These are phyloP conservation scores for Peromyscus polionotus DNA, from an alignment of 2,113 vertebrate genomes.

Conservation along the genomic window DNA sequence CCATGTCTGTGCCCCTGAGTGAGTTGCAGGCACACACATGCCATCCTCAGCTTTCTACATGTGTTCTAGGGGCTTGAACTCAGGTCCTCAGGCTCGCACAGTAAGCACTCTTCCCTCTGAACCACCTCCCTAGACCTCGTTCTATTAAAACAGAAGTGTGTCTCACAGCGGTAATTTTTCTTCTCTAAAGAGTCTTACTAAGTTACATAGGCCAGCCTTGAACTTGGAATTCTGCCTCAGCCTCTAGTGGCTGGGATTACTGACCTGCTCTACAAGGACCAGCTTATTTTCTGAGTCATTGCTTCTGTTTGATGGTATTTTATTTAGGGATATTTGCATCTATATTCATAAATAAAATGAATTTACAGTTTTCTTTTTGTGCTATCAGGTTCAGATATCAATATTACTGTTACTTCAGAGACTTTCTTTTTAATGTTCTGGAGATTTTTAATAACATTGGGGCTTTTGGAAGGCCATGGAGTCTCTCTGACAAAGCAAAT, in stretches of 20 bases:
- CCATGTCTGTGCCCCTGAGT: background rate
- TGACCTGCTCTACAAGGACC: background rate
- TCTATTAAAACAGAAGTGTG: background rate
- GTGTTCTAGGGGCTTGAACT: background rate
- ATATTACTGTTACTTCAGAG: background rate
- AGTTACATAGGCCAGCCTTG: background rate
- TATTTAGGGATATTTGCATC: background rate
- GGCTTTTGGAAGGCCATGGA: background rate
- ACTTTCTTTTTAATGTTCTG: background rate
- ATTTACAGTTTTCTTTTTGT: background rate
- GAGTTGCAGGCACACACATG: background rate
- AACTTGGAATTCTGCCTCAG: background rate
- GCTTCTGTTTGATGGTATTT: background rate
- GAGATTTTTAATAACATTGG: background rate
- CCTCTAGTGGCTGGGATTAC: background rate
- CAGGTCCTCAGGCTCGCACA: background rate
- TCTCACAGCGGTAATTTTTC: no score
- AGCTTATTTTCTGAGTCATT: background rate
- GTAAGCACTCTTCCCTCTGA: background rate
- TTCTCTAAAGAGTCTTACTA: background rate
- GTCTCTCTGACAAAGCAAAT: background rate
- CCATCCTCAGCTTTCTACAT: background rate
- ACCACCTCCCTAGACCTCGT: background rate
- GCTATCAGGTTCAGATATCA: background rate
- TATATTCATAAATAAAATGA: background rate